Evolutionary conservation across 2,888 invertebrate species (phyloP).

Genomic region (Candidula unifasciata): DNA sequence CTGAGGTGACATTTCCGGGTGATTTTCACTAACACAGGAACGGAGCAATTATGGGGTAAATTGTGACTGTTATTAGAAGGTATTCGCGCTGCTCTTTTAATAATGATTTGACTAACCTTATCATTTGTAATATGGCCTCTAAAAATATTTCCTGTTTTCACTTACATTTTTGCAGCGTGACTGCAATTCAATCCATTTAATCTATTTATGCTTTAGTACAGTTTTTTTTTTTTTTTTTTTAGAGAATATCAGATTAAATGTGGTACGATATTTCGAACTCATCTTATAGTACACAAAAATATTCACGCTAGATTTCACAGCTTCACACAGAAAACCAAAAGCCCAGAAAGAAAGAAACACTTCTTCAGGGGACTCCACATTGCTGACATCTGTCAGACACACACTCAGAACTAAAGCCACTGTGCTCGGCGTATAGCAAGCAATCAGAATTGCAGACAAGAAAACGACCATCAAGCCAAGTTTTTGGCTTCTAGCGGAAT

Average conservation of each 20-base stretch:
- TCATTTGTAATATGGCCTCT: too few species aligned
- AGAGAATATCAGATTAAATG: neutral
- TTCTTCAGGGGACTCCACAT: neutral
- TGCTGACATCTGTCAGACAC: neutral
- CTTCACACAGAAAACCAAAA: neutral
- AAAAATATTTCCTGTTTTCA: too few species aligned
- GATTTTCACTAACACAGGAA: too few species aligned
- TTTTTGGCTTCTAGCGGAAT: neutral
- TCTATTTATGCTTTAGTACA: too few species aligned
- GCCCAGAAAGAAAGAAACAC: neutral
- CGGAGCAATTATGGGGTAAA: too few species aligned
- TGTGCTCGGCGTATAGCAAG: neutral
- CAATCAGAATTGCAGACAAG: neutral
- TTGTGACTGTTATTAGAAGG: too few species aligned
- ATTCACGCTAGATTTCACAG: neutral
- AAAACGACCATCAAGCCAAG: conserved; percentile 4
- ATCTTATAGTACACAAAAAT: conserved; percentile 10
- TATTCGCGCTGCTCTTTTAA: too few species aligned
- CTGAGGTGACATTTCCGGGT: too few species aligned
- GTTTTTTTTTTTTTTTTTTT: too few species aligned
- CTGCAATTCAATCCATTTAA: too few species aligned
- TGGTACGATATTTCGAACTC: neutral
- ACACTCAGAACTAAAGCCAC: neutral
- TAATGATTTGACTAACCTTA: too few species aligned
- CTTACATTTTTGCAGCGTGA: too few species aligned